phyloP scores from a whole-genome alignment of 2,113 vertebrate genomes.

The Crotalus helleri region DNA sequence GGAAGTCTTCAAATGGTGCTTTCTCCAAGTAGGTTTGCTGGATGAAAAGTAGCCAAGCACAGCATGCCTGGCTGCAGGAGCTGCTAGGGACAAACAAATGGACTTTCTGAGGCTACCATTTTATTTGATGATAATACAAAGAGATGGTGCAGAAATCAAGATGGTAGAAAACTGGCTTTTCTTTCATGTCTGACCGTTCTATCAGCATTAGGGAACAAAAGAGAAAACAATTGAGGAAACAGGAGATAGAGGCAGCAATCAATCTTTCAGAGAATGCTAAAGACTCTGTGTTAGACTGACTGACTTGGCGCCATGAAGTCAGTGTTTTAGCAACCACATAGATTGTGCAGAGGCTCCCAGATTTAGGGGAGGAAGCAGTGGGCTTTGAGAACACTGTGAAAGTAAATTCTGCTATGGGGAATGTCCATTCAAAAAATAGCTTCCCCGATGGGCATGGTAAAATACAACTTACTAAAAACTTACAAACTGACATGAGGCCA shows the following conservation, averaged over 20 bases:
- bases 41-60: background rate
- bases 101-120: background rate
- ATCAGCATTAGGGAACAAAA: background rate
- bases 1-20: background rate
- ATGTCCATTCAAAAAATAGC: no score
- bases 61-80: background rate
- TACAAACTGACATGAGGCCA: background rate
- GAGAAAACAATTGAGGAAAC: background rate
- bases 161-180: background rate
- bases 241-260: background rate
- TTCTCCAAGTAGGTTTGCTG: background rate
- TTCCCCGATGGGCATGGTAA: no score
- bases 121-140: background rate
- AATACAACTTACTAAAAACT: no score
- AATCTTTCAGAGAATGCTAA: background rate
- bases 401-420: no score
- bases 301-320: background rate
- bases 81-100: background rate
- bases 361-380: background rate
- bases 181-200: background rate
- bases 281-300: background rate
- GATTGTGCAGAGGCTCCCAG: background rate
- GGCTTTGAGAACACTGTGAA: background rate
- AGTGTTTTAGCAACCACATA: background rate
- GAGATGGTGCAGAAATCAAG: background rate